These are phyloP conservation scores for Whitmania pigra DNA, from an alignment of 1,140 invertebrate genomes.

Conservation along the genomic window DNA sequence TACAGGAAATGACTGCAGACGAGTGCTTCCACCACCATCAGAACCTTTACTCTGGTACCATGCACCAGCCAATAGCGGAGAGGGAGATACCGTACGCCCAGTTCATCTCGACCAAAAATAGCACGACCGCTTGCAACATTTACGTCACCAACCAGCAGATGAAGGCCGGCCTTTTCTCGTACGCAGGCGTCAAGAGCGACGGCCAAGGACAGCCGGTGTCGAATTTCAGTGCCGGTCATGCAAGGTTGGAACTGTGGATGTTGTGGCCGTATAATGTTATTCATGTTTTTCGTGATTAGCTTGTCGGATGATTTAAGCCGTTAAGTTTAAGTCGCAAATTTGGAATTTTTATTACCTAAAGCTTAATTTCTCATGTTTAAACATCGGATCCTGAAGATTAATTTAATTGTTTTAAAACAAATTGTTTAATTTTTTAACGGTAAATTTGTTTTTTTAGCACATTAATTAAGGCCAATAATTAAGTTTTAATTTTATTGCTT, in stretches of 20 bases:
- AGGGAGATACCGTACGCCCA: slow-evolving; percentile 13
- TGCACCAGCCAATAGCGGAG: slow-evolving; percentile 19
- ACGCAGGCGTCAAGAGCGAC: not conserved
- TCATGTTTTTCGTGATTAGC: no score
- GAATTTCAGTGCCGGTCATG: slow-evolving; percentile 1
- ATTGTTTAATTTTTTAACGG: no score
- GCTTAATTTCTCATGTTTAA: no score
- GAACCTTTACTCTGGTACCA: slow-evolving; percentile 14
- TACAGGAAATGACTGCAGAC: slow-evolving; percentile 26
- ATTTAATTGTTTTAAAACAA: no score
- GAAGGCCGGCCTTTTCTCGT: not conserved
- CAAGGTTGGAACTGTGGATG: not conserved
- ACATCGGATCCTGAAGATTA: no score
- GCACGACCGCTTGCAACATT: not conserved
- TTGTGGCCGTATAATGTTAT: no score
- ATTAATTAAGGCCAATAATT: no score
- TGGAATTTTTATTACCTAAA: no score
- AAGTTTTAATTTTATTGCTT: no score
- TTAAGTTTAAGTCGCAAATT: no score
- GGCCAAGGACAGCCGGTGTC: not conserved
- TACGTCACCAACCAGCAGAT: slow-evolving; percentile 11
- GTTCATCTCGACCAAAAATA: not conserved
- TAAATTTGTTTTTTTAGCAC: no score
- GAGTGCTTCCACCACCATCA: slow-evolving; percentile 13
- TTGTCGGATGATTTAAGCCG: no score